Base-by-base conservation (phyloP, 1,140 invertebrate genomes). In the Wasmannia auropunctata region DNA sequence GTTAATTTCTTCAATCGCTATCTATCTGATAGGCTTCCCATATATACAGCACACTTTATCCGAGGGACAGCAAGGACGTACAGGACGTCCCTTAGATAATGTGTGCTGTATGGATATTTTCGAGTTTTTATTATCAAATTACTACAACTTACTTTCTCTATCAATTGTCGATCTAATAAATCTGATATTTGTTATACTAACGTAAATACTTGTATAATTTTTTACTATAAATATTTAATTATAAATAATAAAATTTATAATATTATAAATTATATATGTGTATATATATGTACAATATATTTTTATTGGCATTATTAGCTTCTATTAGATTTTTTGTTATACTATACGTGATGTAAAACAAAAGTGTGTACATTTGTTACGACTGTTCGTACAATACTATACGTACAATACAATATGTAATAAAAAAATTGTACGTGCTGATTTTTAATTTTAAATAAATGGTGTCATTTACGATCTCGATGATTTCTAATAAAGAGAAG, bases 281-380 rank as follows among this genome's bases (percentile, higher is more conserved):
- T n/a, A n/a, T n/a, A n/a, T n/a, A n/a, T n/a, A n/a, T n/a, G n/a
- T n/a, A n/a, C n/a, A n/a, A n/a, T n/a, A n/a, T n/a, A 69, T 49
- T 54, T 74, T 83, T 72, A 86, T 70, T 37, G 25, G 31, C 43
- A 76, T 84, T 43, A 70, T 51, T 87, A 76, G 70, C 70, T 37
- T 86, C 62, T 83, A 54, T 28, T 62, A 63, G 34, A 56, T 79
- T 28, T 76, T 74, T 49, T n/a, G 10, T 60, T 76, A 58, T n/a
- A 43, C 7, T 31, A n/a, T n/a, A n/a, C n/a, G 8, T 60, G 4
- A n/a, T 43, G 5, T 14, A 46, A 28, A 31, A 46, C 60, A 62
- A 46, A 76, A 46, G 56, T 60, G n/a, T 58, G 37, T 22, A 28
- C 19, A 40, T 40, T 75, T 40, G 14, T 60, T n/a, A 60, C n/a